A percentile compares a stretch with the other conserved stretches of the same genome.
These are phyloP conservation scores for Petrosia ficiformis DNA, from an alignment of 37 sponge, comb jelly and placozoan genomes.

Conservation along the genomic window DNA sequence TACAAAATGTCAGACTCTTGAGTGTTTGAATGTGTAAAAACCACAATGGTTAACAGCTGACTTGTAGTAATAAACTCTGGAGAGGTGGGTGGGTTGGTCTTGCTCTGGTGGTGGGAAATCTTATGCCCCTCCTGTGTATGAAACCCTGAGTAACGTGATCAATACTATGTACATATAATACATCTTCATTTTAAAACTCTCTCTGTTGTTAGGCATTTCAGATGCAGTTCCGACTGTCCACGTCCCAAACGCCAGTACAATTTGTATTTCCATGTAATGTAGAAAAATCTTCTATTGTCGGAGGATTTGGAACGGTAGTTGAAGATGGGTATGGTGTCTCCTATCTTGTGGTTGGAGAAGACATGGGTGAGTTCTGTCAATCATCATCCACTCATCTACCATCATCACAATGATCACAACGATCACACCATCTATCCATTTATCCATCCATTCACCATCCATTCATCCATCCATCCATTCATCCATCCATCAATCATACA, in stretches of 20 bases:
- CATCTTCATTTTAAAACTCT: not conserved
- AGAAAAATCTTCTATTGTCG: conserved; percentile 33
- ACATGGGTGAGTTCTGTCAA: conserved; percentile 58
- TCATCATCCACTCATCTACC: not conserved
- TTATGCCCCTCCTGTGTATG: no score
- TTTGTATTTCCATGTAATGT: not conserved
- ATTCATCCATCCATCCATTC: no score
- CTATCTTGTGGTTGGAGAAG: conserved; percentile 85
- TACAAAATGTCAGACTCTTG: no score
- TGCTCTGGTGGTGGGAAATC: no score
- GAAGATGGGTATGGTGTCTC: conserved; percentile 89
- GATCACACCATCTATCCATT: no score
- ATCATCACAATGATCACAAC: not conserved
- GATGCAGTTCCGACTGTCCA: conserved; percentile 58
- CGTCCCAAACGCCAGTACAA: conserved; percentile 77
- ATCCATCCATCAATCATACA: no score
- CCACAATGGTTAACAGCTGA: no score
- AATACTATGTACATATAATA: not conserved
- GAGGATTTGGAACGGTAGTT: conserved; percentile 89
- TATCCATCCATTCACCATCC: no score
- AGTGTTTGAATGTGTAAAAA: no score
- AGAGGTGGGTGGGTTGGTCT: no score
- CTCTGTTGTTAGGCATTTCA: conserved; percentile 41
- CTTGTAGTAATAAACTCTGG: no score
- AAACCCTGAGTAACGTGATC: no score